phyloP scores from a whole-genome alignment of 2,888 invertebrate genomes.

The Congeria kusceri region DNA sequence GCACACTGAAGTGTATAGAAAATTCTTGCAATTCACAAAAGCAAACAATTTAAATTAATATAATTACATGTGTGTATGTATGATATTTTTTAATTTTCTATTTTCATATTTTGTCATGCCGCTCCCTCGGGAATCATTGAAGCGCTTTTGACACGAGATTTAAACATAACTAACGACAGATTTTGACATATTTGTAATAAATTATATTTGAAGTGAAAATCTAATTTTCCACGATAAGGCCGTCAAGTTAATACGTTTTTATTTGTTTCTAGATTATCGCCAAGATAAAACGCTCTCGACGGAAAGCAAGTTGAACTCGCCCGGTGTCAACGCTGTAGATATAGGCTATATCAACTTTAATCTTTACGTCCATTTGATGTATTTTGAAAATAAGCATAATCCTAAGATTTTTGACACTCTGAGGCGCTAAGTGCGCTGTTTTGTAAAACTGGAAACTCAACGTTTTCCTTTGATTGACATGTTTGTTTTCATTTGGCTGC shows the following conservation, averaged over 20 bases:
- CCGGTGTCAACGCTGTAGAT: slow-evolving; percentile 23
- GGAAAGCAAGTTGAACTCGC: slow-evolving; percentile 48
- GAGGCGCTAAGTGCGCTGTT: slow-evolving; percentile 47
- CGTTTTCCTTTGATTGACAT: slow-evolving; percentile 26
- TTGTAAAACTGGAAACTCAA: slow-evolving; percentile 23
- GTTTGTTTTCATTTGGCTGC: slow-evolving; percentile 26
- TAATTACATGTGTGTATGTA: slow-evolving; percentile 19
- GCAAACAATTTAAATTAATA: too few relatives aligned
- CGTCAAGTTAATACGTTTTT: slow-evolving; percentile 62
- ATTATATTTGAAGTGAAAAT: slow-evolving; percentile 62
- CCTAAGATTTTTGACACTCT: slow-evolving; percentile 50
- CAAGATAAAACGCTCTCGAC: slow-evolving; percentile 28
- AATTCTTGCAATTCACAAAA: too few relatives aligned
- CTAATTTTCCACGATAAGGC: slow-evolving; percentile 50
- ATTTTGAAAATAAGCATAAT: slow-evolving; percentile 54
- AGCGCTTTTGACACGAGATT: slow-evolving; percentile 45
- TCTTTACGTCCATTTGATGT: slow-evolving; percentile 35
- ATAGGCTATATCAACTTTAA: slow-evolving; percentile 21
- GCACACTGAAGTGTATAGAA: too few relatives aligned
- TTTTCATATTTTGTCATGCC: too few relatives aligned
- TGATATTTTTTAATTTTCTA: not conserved
- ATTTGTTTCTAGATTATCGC: slow-evolving; percentile 54
- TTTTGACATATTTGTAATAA: slow-evolving; percentile 57
- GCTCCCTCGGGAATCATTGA: not conserved
- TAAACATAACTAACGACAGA: slow-evolving; percentile 50